These are phyloP conservation scores for Lepus timidus DNA, from an alignment of 2,113 vertebrate species.

Conservation along the genomic window DNA sequence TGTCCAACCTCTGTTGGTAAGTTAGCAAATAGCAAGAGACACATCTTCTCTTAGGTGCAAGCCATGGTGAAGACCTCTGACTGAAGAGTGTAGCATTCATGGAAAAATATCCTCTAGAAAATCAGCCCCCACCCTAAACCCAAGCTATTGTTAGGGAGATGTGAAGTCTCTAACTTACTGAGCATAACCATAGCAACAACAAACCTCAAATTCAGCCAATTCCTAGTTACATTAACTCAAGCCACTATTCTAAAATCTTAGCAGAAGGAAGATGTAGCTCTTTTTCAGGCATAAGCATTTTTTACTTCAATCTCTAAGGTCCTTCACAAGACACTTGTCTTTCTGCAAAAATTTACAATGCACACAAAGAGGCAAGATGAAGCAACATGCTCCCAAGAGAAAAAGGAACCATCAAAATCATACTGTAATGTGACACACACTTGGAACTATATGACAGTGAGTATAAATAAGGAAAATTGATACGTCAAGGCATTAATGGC, in stretches of 20 bases:
- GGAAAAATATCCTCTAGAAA: background rate
- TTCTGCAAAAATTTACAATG: background rate
- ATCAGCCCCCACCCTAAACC: background rate
- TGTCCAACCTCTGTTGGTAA: background rate
- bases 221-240: constrained; percentile 35
- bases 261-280: background rate
- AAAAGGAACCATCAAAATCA: constrained; percentile 8
- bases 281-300: constrained; percentile 23
- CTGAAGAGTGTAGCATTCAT: no score
- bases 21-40: background rate
- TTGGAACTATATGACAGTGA: background rate
- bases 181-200: background rate
- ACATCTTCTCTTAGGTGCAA: background rate
- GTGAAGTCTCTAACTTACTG: background rate
- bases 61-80: background rate
- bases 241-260: background rate
- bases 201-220: background rate
- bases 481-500: background rate
- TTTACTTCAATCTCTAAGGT: background rate
- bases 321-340: background rate
- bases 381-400: background rate
- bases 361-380: background rate
- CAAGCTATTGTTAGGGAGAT: background rate
- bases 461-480: background rate
- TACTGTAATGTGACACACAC: background rate